Base-by-base conservation (phyloP, 2,888 invertebrate species). In the Pollenia labialis region DNA sequence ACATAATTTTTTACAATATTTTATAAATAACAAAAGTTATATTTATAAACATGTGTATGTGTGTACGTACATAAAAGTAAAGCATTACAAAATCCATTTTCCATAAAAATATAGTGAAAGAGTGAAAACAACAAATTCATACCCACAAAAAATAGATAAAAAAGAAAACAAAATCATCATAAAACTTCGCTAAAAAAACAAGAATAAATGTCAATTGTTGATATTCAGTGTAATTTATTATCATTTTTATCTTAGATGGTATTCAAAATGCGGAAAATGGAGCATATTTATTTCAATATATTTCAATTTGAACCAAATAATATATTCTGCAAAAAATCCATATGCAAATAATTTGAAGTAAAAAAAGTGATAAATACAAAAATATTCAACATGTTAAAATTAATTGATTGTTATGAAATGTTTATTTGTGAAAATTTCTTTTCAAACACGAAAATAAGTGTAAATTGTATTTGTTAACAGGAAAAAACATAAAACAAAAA, bases 341-440 rank as follows among this genome's bases (percentile, higher is more conserved):
- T 75, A 40, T 62, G 52, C 42, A 66, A 12, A 32, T 18, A 14
- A 46, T 66, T 14, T n/a, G 12, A 46, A 66, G 46, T 58, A 72
- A 58, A 72, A 58, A 52, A 60, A 40, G 9, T 40, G 46, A 8
- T 74, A 7, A 16, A 6, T 4, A 14, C 4, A 77, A 50, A 69
- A 69, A 79, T 48, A 18, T 48, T 11, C 12, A 40, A 50, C 32
- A 62, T 85, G 60, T 69, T 54, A 16, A 80, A 85, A 54, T 68
- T 74, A 85, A 85, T 85, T 80, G 79, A 85, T 74, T 62, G 68
- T 62, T 84, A 46, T 80, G 84, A 85, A 85, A 85, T 85, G 74
- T 85, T 85, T 84, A 84, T 79, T 72, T 84, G 77, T 66, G 18
- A 52, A 79, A 58, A 69, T 74, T 32, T 75, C 32, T 44, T 62